phyloP scores from a whole-genome alignment of 1,140 invertebrate genomes.

The Papilio dardanus region DNA sequence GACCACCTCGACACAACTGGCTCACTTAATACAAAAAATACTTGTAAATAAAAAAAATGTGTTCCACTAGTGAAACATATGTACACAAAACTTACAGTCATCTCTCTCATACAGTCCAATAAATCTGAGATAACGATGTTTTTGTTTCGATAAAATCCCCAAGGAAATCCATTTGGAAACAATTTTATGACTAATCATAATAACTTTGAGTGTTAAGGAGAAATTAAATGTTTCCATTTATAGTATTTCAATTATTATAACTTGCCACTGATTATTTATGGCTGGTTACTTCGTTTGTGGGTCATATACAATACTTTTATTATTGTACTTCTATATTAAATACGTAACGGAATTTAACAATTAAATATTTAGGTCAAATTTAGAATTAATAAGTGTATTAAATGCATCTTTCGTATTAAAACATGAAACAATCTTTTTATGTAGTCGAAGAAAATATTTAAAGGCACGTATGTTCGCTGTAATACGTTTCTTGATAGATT shows the following conservation, averaged over 20 bases:
- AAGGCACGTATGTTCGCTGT: not conserved
- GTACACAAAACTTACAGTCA: not conserved
- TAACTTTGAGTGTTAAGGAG: slow-evolving; percentile 28
- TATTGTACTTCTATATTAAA: slow-evolving; percentile 14
- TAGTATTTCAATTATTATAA: slow-evolving; percentile 25
- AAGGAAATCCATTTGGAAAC: not conserved
- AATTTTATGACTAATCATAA: slow-evolving; percentile 20
- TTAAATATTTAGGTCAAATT: not conserved
- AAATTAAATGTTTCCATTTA: slow-evolving; percentile 24
- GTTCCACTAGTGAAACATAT: not conserved
- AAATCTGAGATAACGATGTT: not conserved
- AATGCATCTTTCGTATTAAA: not conserved
- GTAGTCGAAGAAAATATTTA: not conserved
- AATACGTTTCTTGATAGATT: not conserved
- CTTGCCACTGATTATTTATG: slow-evolving; percentile 9
- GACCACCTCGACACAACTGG: slow-evolving; percentile 33
- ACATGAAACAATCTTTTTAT: not conserved
- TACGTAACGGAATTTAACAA: slow-evolving; percentile 7
- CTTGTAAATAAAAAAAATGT: not conserved
- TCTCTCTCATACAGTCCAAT: not conserved
- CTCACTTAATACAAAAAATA: not conserved
- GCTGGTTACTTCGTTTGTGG: not conserved
- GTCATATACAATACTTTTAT: not conserved
- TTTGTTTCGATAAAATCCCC: not conserved
- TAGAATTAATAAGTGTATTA: not conserved